Base-by-base conservation (phyloP, 2,797 vertebrate genomes). In the Delichon dasypus region DNA sequence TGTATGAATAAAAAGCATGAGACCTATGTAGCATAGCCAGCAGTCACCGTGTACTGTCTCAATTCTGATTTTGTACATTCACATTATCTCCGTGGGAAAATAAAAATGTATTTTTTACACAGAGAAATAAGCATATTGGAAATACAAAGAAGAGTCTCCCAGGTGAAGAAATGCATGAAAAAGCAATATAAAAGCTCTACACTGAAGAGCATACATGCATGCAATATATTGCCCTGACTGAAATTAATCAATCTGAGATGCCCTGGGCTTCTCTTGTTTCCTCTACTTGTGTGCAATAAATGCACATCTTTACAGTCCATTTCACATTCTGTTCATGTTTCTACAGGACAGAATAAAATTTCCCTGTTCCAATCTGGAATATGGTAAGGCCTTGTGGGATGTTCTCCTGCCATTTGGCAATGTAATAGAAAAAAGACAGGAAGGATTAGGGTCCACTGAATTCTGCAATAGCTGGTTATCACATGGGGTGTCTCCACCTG, bases 301-400 rank as follows among this genome's bases (percentile, higher is more conserved):
- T 90, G 93, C 91, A 97, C 90, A 4, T 19, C 32, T 50, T 60
- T 84, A 71, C 5, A 74, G 82, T 74, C 34, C 17, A 38, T 93
- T 93, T 70, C 51, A 60, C 17, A 47, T 66, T 58, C 71, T 83
- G 83, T 74, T 84, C 53, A 6, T 47, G 38, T 75, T 85, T 95
- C 90, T 77, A 89, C 34, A 90, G 79, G 34, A 81, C 62, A 76
- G 36, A 82, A 85, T 73, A 89, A 72, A n/a, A 71, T 65, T 91
- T 74, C 50, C 77, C 66, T 86, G 79, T 90, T 94, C 92, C 94
- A 85, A 95, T 96, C 93, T 91, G 89, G 34, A 94, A 93, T 90
- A 87, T 48, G 65, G 55, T 94, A 93, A 94, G 96, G 87, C 79
- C 83, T 80, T 76, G 64, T 0, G 77, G 55, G 74, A 93, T 1